These are phyloP conservation scores for Notodonta ziczac DNA, from an alignment of 2,888 invertebrate genomes.

Conservation along the genomic window DNA sequence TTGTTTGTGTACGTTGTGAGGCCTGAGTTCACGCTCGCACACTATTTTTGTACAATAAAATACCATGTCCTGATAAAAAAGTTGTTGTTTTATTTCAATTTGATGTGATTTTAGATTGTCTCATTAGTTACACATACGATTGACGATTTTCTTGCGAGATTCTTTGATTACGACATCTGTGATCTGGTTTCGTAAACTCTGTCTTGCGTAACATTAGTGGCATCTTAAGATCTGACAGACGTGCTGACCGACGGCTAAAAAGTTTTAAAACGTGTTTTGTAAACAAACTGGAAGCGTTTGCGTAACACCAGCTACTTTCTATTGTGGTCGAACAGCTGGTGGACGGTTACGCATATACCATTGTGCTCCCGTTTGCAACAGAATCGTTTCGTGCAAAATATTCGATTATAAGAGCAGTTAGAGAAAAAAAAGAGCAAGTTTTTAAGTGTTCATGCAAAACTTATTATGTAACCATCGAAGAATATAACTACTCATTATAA, in stretches of 20 bases:
- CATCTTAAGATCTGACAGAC: neutral
- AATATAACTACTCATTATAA: no score
- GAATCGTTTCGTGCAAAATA: constrained; percentile 38
- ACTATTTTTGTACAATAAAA: constrained; percentile 85
- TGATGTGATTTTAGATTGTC: constrained; percentile 31
- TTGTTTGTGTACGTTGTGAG: constrained; percentile 81
- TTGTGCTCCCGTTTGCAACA: constrained; percentile 69
- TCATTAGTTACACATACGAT: constrained; percentile 24
- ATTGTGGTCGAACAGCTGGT: constrained; percentile 76
- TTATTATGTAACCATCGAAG: no score
- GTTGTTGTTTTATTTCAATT: constrained; percentile 73
- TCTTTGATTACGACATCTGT: constrained; percentile 12
- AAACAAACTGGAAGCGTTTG: constrained; percentile 61
- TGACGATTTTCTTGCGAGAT: constrained; percentile 10
- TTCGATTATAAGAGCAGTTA: neutral
- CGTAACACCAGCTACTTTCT: constrained; percentile 72
- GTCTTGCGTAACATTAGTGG: neutral
- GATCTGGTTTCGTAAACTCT: neutral
- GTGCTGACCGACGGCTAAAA: constrained; percentile 16
- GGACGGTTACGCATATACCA: constrained; percentile 64
- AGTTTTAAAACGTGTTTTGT: constrained; percentile 58
- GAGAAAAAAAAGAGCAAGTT: neutral
- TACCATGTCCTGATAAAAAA: constrained; percentile 78
- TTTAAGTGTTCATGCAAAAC: no score
- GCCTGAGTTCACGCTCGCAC: constrained; percentile 82